A percentile compares a stretch with the other conserved stretches of the same genome.
These are phyloP conservation scores for Cetoscarus ocellatus DNA, from an alignment of 2,797 vertebrate genomes.

Conservation along the genomic window DNA sequence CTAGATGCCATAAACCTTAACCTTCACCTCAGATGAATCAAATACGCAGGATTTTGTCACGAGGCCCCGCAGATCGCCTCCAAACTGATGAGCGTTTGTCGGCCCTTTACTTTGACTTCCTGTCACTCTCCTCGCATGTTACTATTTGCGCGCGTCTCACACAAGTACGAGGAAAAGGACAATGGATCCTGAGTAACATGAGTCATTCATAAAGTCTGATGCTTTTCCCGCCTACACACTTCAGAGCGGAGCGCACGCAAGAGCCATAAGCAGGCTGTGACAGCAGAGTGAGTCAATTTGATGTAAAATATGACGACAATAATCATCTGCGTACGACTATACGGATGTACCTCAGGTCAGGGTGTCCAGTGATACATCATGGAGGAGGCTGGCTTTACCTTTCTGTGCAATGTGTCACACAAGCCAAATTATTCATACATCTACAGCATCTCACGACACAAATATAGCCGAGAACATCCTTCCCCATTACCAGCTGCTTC, in stretches of 20 bases:
- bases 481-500: background rate
- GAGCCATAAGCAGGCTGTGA: conserved; percentile 24
- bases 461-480: background rate
- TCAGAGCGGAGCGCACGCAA: conserved; percentile 27
- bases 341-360: conserved; percentile 13
- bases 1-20: conserved; percentile 21
- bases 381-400: conserved; percentile 1
- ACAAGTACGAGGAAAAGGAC: conserved; percentile 11
- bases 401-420: background rate
- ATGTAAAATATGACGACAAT: conserved; percentile 22
- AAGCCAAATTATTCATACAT: background rate
- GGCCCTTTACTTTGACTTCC: conserved; percentile 46
- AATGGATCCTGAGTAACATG: conserved; percentile 42
- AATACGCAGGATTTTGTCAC: conserved; percentile 6
- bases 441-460: background rate
- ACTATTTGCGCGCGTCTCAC: conserved; percentile 30
- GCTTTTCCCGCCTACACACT: conserved; percentile 53
- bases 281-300: conserved; percentile 44
- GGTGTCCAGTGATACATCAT: conserved; percentile 27
- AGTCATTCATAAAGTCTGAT: conserved; percentile 65
- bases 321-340: conserved; percentile 14
- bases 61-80: background rate
- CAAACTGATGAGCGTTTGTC: conserved; percentile 36
- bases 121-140: conserved; percentile 24
- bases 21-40: conserved; percentile 56